Base-by-base conservation (phyloP, 1,140 invertebrate genomes). In the Mylabris phalerata region DNA sequence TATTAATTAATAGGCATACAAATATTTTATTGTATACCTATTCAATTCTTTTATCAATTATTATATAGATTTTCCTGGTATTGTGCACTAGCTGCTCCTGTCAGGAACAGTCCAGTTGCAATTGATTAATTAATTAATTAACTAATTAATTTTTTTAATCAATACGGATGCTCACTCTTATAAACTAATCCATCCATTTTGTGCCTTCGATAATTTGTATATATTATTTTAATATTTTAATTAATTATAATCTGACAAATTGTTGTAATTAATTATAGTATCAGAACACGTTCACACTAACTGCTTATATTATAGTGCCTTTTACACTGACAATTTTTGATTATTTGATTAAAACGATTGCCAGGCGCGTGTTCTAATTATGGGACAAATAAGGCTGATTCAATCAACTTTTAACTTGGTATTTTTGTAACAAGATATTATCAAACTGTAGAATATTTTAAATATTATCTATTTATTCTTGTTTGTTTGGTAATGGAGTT, bases 121-220 rank as follows among this genome's bases (percentile, higher is more conserved):
- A 27, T 50, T 48, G 5, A 32, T 45, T 32, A 19, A 19, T 19
- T 19, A 19, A 19, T 19, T 19, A 19, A 19, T 19, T 19, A 19
- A 19, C 19, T 19, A 19, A 19, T 19, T 19, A 19, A 19, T 19
- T 19, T 19, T 19, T 19, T 19, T 19, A 38, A 54, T 52, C 27
- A 45, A 54, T 54, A 54, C 50, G 45, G 50, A 52, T 54, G 51
- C 51, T 54, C 51, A 54, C 51, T 46, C 51, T 54, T 32, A 32
- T 32, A 32, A 54, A 54, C 51, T 54, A 54, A 54, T 54, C 51
- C 51, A 42, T 54, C 51, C 51, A 54, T 54, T 54, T 54, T 54
- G 51, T 54, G 51, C 51, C 51, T 54, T 54, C 46, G 51, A 42
- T 54, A 54, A 54, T 45, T 43, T 52, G 50, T 52, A 52, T 46